These are phyloP conservation scores for Ormyrus pomaceus DNA, from an alignment of 2,888 invertebrate species.

Conservation along the genomic window DNA sequence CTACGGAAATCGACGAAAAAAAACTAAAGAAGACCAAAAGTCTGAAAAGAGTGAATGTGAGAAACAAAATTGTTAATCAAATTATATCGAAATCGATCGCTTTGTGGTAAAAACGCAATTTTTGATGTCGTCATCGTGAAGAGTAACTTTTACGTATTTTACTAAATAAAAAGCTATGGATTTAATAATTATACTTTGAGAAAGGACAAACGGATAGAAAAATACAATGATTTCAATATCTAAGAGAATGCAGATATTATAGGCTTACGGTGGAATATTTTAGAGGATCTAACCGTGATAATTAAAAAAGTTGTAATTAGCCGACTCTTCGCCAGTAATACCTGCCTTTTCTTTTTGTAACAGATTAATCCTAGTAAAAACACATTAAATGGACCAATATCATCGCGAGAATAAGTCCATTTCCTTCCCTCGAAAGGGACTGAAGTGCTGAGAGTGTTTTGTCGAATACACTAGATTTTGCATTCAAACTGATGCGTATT, in stretches of 20 bases:
- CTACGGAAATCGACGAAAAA: slow-evolving; percentile 6
- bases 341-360: slow-evolving; percentile 38
- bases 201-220: slow-evolving; percentile 6
- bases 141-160: slow-evolving; percentile 51
- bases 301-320: slow-evolving; percentile 20
- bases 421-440: neutral
- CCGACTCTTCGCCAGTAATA: slow-evolving; percentile 45
- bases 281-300: slow-evolving; percentile 15
- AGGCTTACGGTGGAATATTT: slow-evolving; percentile 41
- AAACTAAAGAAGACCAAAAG: slow-evolving; percentile 27
- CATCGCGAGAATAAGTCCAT: neutral
- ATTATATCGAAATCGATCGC: slow-evolving; percentile 40
- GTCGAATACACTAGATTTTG: no score
- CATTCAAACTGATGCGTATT: no score
- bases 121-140: slow-evolving; percentile 31
- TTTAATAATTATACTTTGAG: neutral
- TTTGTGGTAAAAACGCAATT: slow-evolving; percentile 22
- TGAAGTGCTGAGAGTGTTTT: neutral
- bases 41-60: slow-evolving; percentile 40
- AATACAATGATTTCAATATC: neutral
- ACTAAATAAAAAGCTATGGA: slow-evolving; percentile 31
- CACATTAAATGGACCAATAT: slow-evolving; percentile 15
- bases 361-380: slow-evolving; percentile 21
- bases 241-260: slow-evolving; percentile 31
- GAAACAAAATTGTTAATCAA: slow-evolving; percentile 37